phyloP scores from a whole-genome alignment of 2,797 vertebrate species.

The Lagocephalus sceleratus region DNA sequence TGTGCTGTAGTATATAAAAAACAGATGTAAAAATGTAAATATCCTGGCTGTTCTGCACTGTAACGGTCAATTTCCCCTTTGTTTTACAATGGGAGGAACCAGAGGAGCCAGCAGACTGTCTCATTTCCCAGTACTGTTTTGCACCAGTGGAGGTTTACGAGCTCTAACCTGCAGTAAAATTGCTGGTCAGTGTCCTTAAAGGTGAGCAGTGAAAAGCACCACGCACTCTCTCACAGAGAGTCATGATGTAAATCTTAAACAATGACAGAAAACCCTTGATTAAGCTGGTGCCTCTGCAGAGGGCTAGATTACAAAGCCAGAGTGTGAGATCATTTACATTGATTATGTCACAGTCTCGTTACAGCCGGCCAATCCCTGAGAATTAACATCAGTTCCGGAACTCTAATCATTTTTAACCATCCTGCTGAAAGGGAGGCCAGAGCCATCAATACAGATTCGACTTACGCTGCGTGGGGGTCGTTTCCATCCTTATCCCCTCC shows the following conservation, averaged over 20 bases:
- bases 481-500: slow-evolving; percentile 55
- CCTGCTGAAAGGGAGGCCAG: slow-evolving; percentile 55
- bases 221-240: not conserved
- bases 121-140: too few species aligned
- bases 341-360: slow-evolving; percentile 64
- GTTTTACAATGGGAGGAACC: too few species aligned
- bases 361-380: slow-evolving; percentile 52
- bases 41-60: too few species aligned
- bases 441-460: slow-evolving; percentile 62
- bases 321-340: slow-evolving; percentile 62
- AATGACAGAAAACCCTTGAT: slow-evolving; percentile 52
- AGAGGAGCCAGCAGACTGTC: too few species aligned
- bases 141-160: too few species aligned
- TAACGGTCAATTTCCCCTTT: too few species aligned
- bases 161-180: not conserved
- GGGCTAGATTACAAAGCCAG: slow-evolving; percentile 32
- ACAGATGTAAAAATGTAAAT: too few species aligned
- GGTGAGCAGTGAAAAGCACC: not conserved
- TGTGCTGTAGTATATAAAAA: too few species aligned
- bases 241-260: slow-evolving; percentile 38
- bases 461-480: slow-evolving; percentile 40
- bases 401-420: slow-evolving; percentile 66
- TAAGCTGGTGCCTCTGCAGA: slow-evolving; percentile 32
- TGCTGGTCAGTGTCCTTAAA: not conserved
- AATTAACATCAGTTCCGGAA: slow-evolving; percentile 66